Conservation (phyloP, 2,888 invertebrate genomes). For the Rhagonycha fulva region DNA sequence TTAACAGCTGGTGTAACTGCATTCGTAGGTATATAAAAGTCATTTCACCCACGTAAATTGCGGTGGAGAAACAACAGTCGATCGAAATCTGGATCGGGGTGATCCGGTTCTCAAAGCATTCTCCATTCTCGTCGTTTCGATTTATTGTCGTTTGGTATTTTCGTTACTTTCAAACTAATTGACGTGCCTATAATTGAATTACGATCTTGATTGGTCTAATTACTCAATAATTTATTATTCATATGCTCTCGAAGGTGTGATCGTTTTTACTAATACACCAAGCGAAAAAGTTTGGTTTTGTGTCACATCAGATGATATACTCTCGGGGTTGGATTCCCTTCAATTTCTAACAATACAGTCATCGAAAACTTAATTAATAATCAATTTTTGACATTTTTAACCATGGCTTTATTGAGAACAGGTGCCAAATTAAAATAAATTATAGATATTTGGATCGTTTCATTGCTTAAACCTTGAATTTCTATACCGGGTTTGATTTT, state of each 20-base stretch:
- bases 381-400: background rate
- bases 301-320: background rate
- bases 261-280: background rate
- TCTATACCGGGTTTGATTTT: background rate
- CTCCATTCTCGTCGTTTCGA: background rate
- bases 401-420: background rate
- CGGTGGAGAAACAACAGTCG: slow-evolving; percentile 8
- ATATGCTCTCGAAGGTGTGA: background rate
- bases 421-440: background rate
- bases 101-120: slow-evolving; percentile 14
- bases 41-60: slow-evolving; percentile 13
- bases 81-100: slow-evolving; percentile 17
- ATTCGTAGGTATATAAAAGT: slow-evolving; percentile 8
- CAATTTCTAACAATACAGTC: background rate
- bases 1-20: slow-evolving; percentile 2
- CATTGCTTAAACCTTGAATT: background rate
- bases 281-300: background rate
- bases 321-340: background rate
- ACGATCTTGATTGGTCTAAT: background rate
- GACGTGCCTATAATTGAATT: background rate
- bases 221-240: background rate
- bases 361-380: background rate
- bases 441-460: background rate
- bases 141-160: background rate
- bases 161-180: background rate